phyloP scores from a whole-genome alignment of 2,113 vertebrate genomes.

The Bucco capensis region DNA sequence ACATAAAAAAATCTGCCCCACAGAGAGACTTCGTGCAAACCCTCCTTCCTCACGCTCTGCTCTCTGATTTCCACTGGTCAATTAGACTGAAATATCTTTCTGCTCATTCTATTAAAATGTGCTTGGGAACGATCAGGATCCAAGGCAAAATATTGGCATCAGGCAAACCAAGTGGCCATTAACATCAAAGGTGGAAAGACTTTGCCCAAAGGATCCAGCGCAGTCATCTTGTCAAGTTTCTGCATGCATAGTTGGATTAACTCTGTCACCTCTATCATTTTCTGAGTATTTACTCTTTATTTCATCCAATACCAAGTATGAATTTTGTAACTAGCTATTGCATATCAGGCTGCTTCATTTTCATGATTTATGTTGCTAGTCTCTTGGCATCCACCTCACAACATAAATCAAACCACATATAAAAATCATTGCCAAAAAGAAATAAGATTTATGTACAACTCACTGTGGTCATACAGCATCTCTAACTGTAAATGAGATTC shows the following conservation, averaged over 20 bases:
- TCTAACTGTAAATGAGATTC: slow-evolving; percentile 40
- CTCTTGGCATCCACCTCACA: slow-evolving; percentile 17
- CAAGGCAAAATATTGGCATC: not conserved
- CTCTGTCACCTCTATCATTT: not conserved
- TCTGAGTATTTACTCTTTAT: slow-evolving; percentile 35
- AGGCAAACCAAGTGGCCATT: not conserved
- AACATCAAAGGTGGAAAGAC: not conserved
- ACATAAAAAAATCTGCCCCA: not conserved
- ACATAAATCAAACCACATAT: slow-evolving; percentile 44
- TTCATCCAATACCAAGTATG: slow-evolving; percentile 42
- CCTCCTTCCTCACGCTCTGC: not conserved
- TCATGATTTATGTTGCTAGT: slow-evolving; percentile 52
- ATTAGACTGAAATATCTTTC: not conserved
- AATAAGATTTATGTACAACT: slow-evolving; percentile 48
- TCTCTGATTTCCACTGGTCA: not conserved
- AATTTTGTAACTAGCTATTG: slow-evolving; percentile 50
- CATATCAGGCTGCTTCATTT: slow-evolving; percentile 44
- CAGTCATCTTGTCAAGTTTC: not conserved
- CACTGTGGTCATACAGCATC: slow-evolving; percentile 19
- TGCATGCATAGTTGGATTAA: slow-evolving; percentile 10
- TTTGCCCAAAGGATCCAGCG: not conserved
- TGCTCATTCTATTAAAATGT: not conserved
- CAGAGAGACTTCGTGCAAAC: not conserved
- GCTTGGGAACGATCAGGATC: not conserved
- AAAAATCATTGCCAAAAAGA: slow-evolving; percentile 56